Evolutionary conservation across 1,140 invertebrate species (phyloP).

Genomic region (Hydropsyche tenuis): DNA sequence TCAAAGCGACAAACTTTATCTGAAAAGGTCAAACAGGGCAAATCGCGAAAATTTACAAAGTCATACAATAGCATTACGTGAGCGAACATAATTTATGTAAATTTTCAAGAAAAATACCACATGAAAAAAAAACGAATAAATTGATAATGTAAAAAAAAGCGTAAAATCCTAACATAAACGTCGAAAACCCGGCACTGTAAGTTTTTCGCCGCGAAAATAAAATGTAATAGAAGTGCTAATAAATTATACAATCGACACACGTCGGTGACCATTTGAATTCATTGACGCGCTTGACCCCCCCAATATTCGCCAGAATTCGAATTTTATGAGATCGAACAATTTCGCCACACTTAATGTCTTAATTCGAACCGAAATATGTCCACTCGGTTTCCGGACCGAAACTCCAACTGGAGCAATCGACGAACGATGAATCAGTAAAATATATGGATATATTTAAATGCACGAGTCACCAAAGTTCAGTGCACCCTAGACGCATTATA

Average conservation of each 20-base stretch:
- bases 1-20: too few species aligned
- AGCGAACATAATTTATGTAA: constrained; percentile 1
- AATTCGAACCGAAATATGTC: too few species aligned
- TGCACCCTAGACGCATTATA: too few species aligned
- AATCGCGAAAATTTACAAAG: too few species aligned
- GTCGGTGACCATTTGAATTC: constrained; percentile 14
- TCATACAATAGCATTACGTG: background rate
- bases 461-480: too few species aligned
- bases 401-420: too few species aligned
- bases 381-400: too few species aligned
- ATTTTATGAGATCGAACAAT: background rate
- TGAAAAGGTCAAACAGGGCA: too few species aligned
- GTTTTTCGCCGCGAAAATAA: background rate
- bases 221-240: constrained; percentile 8
- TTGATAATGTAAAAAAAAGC: background rate
- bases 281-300: background rate
- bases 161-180: background rate
- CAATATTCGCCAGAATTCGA: background rate
- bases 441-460: too few species aligned
- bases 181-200: background rate
- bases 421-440: too few species aligned
- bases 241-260: constrained; percentile 4
- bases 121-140: background rate
- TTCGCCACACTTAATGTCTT: background rate
- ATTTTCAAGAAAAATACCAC: background rate